Evolutionary conservation across 2,888 invertebrate species (phyloP).

Genomic region (Oligia fasciuncula): DNA sequence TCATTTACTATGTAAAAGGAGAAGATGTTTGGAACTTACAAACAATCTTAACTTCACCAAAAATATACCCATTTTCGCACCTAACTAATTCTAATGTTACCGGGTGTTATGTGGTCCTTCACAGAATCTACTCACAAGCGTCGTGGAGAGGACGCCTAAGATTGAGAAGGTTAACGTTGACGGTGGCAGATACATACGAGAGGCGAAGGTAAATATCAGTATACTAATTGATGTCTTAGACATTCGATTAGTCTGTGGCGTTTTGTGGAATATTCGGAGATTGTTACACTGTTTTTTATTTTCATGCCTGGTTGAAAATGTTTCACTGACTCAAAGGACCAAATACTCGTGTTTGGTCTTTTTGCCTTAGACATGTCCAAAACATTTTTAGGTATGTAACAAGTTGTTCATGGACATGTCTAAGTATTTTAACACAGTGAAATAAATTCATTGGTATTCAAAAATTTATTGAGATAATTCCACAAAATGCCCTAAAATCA

Average conservation of each 20-base stretch:
- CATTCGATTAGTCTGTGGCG: conserved; percentile 67
- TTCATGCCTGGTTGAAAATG: conserved; percentile 14
- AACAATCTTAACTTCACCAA: conserved; percentile 37
- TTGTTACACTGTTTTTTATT: background rate
- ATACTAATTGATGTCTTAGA: conserved; percentile 51
- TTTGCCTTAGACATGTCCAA: background rate
- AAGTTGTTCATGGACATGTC: background rate
- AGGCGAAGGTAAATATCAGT: conserved; percentile 97
- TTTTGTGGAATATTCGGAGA: conserved; percentile 65
- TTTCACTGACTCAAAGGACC: conserved; percentile 4
- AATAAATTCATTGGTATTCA: background rate
- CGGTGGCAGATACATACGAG: conserved; percentile 98
- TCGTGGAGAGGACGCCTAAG: conserved; percentile 97
- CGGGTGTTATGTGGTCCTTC: conserved; percentile 82
- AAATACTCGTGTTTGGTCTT: background rate
- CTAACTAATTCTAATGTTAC: conserved; percentile 58
- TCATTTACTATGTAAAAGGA: conserved; percentile 16
- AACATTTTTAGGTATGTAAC: background rate
- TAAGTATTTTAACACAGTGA: background rate
- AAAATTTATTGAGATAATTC: conserved; percentile 33
- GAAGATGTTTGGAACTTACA: conserved; percentile 17
- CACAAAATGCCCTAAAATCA: conserved; percentile 40
- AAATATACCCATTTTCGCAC: conserved; percentile 38
- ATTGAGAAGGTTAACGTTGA: conserved; percentile 98
- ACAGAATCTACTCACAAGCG: conserved; percentile 97